phyloP scores from a whole-genome alignment of 92 coral and sea anemone species.

The Umimayanthus chanpuru region DNA sequence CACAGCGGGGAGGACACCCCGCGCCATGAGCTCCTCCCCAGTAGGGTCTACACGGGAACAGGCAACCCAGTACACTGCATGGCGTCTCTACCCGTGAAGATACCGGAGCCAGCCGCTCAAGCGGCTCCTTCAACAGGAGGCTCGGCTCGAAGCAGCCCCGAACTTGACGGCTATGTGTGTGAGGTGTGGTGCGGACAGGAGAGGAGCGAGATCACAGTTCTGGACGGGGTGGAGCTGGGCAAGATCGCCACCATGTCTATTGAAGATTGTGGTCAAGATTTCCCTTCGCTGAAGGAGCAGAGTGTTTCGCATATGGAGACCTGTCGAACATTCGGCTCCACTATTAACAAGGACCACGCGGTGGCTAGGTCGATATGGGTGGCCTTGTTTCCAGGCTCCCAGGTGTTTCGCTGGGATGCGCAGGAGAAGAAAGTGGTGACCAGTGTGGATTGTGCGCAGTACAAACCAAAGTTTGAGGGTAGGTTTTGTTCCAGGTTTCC shows the following conservation, averaged over 20 bases:
- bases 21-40: constrained; percentile 81
- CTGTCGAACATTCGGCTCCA: constrained; percentile 77
- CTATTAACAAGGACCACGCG: constrained; percentile 49
- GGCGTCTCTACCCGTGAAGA: constrained; percentile 82
- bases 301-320: constrained; percentile 93
- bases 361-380: constrained; percentile 91
- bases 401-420: constrained; percentile 99
- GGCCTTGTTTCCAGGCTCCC: constrained; percentile 94
- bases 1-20: constrained; percentile 70
- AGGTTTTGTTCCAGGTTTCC: background rate
- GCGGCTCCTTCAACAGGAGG: constrained; percentile 41
- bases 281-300: constrained; percentile 73
- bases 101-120: constrained; percentile 47
- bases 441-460: constrained; percentile 92
- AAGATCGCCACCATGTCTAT: constrained; percentile 81
- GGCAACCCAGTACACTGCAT: constrained; percentile 85
- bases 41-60: constrained; percentile 86
- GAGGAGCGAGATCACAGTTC: constrained; percentile 83
- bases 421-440: constrained; percentile 83
- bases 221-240: constrained; percentile 85
- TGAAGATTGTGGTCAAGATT: constrained; percentile 87
- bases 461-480: constrained; percentile 91
- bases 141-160: constrained; percentile 52
- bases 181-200: constrained; percentile 98
- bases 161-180: constrained; percentile 54